phyloP scores from a whole-genome alignment of 1,140 invertebrate species.

The Polyergus mexicanus region DNA sequence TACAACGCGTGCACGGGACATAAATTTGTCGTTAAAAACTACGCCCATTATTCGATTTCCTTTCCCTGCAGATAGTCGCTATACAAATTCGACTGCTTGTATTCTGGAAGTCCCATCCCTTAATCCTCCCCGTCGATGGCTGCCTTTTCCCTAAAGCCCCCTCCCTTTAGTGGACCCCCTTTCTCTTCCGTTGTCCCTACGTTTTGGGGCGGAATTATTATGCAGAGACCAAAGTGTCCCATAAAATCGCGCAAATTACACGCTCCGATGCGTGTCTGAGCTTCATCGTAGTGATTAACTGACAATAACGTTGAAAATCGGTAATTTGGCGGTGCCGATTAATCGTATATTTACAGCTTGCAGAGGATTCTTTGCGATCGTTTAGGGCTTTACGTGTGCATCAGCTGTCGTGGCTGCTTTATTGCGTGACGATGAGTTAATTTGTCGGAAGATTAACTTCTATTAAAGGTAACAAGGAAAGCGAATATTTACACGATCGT shows the following conservation, averaged over 20 bases:
- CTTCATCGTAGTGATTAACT: conserved; percentile 63
- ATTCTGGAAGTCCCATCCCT: conserved; percentile 38
- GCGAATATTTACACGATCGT: not conserved
- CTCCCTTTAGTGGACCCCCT: not conserved
- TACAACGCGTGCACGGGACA: conserved; percentile 39
- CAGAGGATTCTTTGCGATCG: conserved; percentile 38
- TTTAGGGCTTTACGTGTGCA: conserved; percentile 40
- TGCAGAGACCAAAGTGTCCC: conserved; percentile 54
- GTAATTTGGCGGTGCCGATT: conserved; percentile 58
- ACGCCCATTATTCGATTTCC: conserved; percentile 57
- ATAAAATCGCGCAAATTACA: conserved; percentile 74
- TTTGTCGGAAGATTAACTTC: conserved; percentile 46
- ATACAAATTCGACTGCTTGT: conserved; percentile 54
- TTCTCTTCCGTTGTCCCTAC: conserved; percentile 26
- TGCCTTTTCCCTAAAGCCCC: conserved; percentile 32
- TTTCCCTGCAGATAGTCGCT: conserved; percentile 59
- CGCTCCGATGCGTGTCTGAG: conserved; percentile 49
- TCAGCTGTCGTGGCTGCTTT: conserved; percentile 42
- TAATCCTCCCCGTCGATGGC: conserved; percentile 32
- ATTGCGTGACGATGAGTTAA: conserved; percentile 47
- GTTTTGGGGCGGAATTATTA: conserved; percentile 61
- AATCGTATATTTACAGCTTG: conserved; percentile 36
- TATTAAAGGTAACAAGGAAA: not conserved
- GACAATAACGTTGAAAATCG: conserved; percentile 68
- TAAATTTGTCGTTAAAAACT: conserved; percentile 71